Conservation (phyloP, 1,140 invertebrate genomes). For the Potamilus streckersoni region DNA sequence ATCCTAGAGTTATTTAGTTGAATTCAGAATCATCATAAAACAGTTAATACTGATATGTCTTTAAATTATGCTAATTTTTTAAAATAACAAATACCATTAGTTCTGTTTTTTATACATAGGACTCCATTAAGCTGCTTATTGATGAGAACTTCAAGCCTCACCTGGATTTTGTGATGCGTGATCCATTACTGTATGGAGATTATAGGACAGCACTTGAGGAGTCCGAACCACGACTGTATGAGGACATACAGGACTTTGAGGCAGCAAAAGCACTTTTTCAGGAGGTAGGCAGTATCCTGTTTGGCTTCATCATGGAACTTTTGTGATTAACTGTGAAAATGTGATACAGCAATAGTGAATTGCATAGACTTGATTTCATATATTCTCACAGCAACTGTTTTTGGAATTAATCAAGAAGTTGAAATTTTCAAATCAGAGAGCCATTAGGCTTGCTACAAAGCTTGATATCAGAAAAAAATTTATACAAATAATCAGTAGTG, state of each 20-base stretch:
- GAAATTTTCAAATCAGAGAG: too few relatives aligned
- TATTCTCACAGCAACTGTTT: too few relatives aligned
- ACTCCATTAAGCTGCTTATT: conserved; percentile 49
- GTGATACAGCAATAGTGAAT: background rate
- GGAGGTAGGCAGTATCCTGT: conserved; percentile 73
- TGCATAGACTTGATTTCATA: too few relatives aligned
- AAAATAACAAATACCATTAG: too few relatives aligned
- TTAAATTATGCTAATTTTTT: too few relatives aligned
- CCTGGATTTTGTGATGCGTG: conserved; percentile 76
- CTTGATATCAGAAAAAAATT: too few relatives aligned
- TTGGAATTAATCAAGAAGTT: too few relatives aligned
- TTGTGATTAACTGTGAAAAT: background rate
- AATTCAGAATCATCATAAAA: too few relatives aligned
- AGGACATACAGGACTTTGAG: conserved; percentile 90
- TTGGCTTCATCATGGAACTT: background rate
- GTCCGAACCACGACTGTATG: conserved; percentile 82
- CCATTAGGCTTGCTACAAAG: too few relatives aligned
- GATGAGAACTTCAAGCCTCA: conserved; percentile 62
- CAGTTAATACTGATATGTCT: too few relatives aligned
- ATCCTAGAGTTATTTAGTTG: too few relatives aligned
- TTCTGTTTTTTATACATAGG: conserved; percentile 38
- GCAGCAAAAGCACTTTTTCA: conserved; percentile 86
- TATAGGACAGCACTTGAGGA: conserved; percentile 86
- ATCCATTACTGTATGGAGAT: conserved; percentile 89
- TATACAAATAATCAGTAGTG: background rate